Percentiles rank a stretch among this genome's conserved stretches.
Conservation (phyloP, 2,797 vertebrate species). For the Orestias chungarensis region DNA sequence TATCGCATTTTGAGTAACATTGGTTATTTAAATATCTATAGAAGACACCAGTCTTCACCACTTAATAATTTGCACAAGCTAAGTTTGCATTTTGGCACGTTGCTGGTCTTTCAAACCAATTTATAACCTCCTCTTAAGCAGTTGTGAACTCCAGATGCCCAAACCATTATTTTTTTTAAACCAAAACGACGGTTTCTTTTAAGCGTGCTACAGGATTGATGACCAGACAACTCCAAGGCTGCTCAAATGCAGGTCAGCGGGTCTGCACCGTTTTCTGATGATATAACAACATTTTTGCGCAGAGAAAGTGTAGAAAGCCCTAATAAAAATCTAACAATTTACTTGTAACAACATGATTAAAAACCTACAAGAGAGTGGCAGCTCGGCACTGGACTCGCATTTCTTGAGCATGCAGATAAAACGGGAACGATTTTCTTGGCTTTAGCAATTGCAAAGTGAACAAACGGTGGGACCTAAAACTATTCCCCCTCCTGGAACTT, state of each 20-base stretch:
- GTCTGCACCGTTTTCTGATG: conserved; percentile 1
- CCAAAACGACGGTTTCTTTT: conserved; percentile 25
- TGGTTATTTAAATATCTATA: conserved; percentile 69
- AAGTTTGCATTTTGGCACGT: conserved; percentile 58
- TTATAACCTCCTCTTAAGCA: conserved; percentile 28
- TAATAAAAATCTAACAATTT: conserved; percentile 2
- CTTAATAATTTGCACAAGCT: conserved; percentile 66
- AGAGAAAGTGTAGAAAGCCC: neutral
- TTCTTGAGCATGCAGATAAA: conserved; percentile 18
- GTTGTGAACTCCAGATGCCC: conserved; percentile 58
- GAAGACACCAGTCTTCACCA: conserved; percentile 67
- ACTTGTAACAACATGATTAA: conserved; percentile 25
- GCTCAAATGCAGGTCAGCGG: conserved; percentile 24
- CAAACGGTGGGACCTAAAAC: conserved; percentile 39
- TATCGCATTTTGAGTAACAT: conserved; percentile 70
- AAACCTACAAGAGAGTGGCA: conserved; percentile 10
- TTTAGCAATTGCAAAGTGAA: conserved; percentile 27
- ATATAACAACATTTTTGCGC: neutral
- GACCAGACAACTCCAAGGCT: conserved; percentile 11
- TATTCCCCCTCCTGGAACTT: conserved; percentile 37
- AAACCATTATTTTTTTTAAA: conserved; percentile 34
- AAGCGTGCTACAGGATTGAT: neutral
- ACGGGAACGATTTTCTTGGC: conserved; percentile 27
- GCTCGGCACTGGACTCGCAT: conserved; percentile 19
- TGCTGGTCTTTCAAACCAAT: conserved; percentile 57